Evolutionary conservation across 2,888 invertebrate species (phyloP).

Genomic region (Subacronicta megacephala): DNA sequence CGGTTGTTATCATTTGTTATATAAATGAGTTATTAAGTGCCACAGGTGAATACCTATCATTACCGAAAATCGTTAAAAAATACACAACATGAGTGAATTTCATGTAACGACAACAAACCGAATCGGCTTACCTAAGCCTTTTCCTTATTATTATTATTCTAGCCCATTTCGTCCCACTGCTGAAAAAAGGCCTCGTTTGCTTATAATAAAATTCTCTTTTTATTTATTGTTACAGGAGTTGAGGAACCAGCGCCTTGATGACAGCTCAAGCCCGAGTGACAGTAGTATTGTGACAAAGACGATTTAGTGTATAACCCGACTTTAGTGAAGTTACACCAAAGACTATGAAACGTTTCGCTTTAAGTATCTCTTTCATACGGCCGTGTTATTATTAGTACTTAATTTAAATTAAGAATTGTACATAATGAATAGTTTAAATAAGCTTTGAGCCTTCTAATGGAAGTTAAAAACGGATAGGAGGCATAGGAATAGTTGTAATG

Average conservation of each 20-base stretch:
- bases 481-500: constrained; percentile 20
- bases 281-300: constrained; percentile 87
- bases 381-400: constrained; percentile 46
- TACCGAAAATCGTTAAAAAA: too few relatives aligned
- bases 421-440: constrained; percentile 26
- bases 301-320: constrained; percentile 87
- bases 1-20: too few relatives aligned
- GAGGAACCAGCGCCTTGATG: constrained; percentile 78
- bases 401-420: constrained; percentile 38
- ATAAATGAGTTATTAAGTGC: too few relatives aligned
- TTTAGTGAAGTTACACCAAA: constrained; percentile 76
- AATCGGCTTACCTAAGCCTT: too few relatives aligned
- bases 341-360: constrained; percentile 56
- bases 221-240: constrained; percentile 76
- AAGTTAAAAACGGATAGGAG: constrained; percentile 21
- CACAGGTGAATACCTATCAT: too few relatives aligned
- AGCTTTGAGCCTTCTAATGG: constrained; percentile 24
- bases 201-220: too few relatives aligned
- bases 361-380: constrained; percentile 43
- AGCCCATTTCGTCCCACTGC: too few relatives aligned
- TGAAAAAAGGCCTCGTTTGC: too few relatives aligned
- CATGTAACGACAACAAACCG: too few relatives aligned
- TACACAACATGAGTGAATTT: too few relatives aligned
- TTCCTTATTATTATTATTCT: too few relatives aligned
- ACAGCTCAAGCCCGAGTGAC: constrained; percentile 84